These are phyloP conservation scores for Aricia artaxerxes DNA, from an alignment of 2,888 invertebrate species.

Conservation along the genomic window DNA sequence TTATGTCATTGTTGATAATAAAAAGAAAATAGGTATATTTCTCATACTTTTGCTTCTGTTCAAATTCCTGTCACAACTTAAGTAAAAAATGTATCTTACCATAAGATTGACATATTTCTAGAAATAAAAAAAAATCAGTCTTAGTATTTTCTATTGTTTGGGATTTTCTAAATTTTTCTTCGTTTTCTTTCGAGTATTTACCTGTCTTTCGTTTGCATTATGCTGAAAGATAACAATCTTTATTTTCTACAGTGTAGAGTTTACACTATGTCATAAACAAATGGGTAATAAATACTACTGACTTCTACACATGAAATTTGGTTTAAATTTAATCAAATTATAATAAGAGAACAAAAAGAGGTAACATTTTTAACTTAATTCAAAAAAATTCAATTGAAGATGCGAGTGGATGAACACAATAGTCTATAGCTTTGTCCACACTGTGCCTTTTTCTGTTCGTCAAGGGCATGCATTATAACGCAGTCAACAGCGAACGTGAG, in stretches of 20 bases:
- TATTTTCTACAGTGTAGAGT: constrained; percentile 8
- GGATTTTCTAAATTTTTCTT: not conserved
- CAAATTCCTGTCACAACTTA: not conserved
- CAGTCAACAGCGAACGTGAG: no score
- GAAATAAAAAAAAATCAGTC: constrained; percentile 42
- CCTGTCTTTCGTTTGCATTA: constrained; percentile 54
- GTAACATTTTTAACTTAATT: not conserved
- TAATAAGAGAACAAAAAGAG: no score
- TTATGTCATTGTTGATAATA: not conserved
- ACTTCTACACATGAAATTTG: not conserved
- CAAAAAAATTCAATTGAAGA: not conserved
- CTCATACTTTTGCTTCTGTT: not conserved
- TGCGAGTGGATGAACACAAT: no score
- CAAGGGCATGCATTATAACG: no score
- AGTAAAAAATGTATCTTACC: constrained; percentile 47
- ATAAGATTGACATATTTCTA: constrained; percentile 54
- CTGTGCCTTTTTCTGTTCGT: no score
- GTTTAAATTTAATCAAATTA: not conserved
- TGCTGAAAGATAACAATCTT: constrained; percentile 47
- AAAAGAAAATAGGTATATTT: not conserved
- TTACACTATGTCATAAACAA: not conserved
- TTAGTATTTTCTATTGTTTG: not conserved
- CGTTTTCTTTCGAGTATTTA: constrained; percentile 41
- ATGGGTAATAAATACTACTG: not conserved
- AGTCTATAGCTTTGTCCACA: no score